These are phyloP conservation scores for Poecilia gillii DNA, from an alignment of 2,797 vertebrate genomes.

Conservation along the genomic window DNA sequence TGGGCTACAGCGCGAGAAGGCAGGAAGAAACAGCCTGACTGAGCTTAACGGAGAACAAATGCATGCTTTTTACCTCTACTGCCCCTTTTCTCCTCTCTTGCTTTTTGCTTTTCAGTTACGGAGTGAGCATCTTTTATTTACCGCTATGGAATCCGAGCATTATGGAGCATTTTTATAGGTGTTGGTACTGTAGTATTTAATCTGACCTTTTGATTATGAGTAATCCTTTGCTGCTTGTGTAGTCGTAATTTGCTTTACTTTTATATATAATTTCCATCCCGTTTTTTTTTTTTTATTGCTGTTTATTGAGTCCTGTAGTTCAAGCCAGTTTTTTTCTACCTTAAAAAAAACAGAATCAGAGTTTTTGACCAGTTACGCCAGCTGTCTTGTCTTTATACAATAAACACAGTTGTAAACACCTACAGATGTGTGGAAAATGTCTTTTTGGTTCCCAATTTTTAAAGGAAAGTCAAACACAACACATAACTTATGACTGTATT, in stretches of 20 bases:
- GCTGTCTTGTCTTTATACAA: slow-evolving; percentile 79
- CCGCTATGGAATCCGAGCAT: slow-evolving; percentile 53
- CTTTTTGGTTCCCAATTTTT: neutral
- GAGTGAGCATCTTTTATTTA: slow-evolving; percentile 62
- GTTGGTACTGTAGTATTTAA: slow-evolving; percentile 76
- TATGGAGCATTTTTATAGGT: slow-evolving; percentile 60
- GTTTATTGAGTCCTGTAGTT: slow-evolving; percentile 66
- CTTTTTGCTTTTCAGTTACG: slow-evolving; percentile 53
- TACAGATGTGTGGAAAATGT: neutral
- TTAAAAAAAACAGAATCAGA: slow-evolving; percentile 46
- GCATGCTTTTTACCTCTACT: slow-evolving; percentile 72
- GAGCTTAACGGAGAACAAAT: slow-evolving; percentile 65
- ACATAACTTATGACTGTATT: slow-evolving; percentile 16
- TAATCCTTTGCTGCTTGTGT: slow-evolving; percentile 63
- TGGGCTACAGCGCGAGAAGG: slow-evolving; percentile 40
- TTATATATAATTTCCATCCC: slow-evolving; percentile 35
- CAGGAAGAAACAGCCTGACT: slow-evolving; percentile 45
- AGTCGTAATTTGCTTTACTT: slow-evolving; percentile 47
- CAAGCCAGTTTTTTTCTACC: slow-evolving; percentile 66
- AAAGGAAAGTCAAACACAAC: slow-evolving; percentile 23
- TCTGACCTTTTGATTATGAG: slow-evolving; percentile 52
- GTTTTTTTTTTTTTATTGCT: slow-evolving; percentile 51
- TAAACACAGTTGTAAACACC: slow-evolving; percentile 77
- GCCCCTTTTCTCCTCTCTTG: slow-evolving; percentile 16
- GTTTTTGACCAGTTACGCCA: slow-evolving; percentile 59